Base-by-base conservation (phyloP, 2,888 invertebrate genomes). In the Aphelenchoides bicaudatus region DNA sequence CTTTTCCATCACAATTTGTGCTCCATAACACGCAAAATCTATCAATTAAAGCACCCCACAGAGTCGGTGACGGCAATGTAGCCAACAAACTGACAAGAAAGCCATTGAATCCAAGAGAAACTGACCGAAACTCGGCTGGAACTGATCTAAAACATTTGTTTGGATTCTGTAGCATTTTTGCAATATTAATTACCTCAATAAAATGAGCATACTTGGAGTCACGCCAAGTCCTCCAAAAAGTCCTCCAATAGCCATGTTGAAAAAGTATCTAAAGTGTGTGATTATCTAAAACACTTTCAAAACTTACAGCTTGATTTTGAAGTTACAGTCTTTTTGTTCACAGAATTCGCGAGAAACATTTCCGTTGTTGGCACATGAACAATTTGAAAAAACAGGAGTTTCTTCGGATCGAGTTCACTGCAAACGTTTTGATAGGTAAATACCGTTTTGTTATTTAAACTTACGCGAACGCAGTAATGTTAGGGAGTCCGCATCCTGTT, bases 41-140 rank as follows among this genome's bases (percentile, higher is more conserved):
- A 63, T 81, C 81, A 50, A 81, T 74, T 8, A 81, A 73, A 21
- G 71, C 72, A 13, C 81, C 81, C 67, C 80, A 79, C 21, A 81
- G 58, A 6, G 80, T 71, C 0, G 81, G 81, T 6, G 80, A 79
- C 0, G 81, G 81, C 1, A 80, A 64, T 5, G 78, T 78, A 5
- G 78, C 78, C n/a, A n/a, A n/a, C n/a, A n/a, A n/a, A n/a, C n/a
- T n/a, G n/a, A 76, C 75, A 10, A 78, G 61, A 57, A 79, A 72
- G 19, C 75, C 77, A 50, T 75, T 77, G 66, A 77, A 78, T 6
- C 77, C 77, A 6, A 77, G 59, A 0, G 77, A 73, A 19, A 77
- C 68, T 52, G 69, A 68, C n/a, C 77, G 65, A 54, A 74, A 74
- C 55, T 70, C 71, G 1, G 77, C 74, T 2, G 73, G 72, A 6